Evolutionary conservation across 2,113 vertebrate species (phyloP).

Genomic region (human (Homo sapiens)): DNA sequence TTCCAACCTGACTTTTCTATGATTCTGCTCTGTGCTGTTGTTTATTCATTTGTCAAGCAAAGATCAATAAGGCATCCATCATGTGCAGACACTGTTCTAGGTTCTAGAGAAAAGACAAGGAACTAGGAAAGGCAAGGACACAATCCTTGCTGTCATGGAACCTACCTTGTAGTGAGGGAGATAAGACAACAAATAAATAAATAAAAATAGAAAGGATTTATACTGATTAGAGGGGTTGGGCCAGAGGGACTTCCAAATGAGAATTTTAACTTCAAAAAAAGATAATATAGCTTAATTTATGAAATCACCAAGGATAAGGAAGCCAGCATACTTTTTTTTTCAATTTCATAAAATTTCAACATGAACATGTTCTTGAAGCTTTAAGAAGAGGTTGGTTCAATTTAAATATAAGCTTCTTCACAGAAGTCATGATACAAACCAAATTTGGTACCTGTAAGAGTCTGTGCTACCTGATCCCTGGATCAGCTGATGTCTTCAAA

Average conservation of each 20-base stretch:
- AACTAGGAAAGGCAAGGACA: neutral
- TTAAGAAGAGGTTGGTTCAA: neutral
- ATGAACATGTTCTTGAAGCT: neutral
- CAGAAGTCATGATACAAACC: neutral
- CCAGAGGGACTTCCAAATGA: neutral
- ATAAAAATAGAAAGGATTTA: neutral
- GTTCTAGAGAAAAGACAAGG: neutral
- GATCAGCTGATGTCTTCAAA: neutral
- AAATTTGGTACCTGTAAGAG: neutral
- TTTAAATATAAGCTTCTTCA: neutral
- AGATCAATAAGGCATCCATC: neutral
- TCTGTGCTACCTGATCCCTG: neutral
- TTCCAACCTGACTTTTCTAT: neutral
- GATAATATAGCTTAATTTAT: neutral
- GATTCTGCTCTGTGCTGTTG: neutral
- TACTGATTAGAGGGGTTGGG: neutral
- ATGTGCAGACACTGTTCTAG: neutral
- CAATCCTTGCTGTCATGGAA: neutral
- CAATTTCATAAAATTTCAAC: constrained; percentile 11
- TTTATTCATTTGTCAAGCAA: neutral
- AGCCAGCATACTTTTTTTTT: neutral
- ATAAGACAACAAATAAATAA: neutral
- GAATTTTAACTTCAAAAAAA: neutral
- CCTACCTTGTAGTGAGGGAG: neutral
- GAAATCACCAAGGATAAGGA: neutral